These are phyloP conservation scores for Cottus gobio DNA, from an alignment of 2,113 vertebrate genomes.

Conservation along the genomic window DNA sequence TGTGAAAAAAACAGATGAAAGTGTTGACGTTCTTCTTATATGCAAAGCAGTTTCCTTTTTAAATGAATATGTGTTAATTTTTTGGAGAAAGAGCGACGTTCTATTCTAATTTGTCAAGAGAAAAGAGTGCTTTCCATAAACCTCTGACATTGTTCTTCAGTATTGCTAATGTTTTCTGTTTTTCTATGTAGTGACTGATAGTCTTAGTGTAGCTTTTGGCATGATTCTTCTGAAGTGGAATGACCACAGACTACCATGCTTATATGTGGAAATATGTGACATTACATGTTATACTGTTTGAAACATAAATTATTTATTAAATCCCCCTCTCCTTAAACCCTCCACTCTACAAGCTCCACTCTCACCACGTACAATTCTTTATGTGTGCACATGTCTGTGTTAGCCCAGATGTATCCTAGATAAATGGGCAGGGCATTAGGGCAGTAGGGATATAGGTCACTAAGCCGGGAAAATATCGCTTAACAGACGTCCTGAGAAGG, in stretches of 20 bases:
- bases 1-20: background rate
- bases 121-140: slow-evolving; percentile 33
- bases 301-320: background rate
- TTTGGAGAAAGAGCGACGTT: slow-evolving; percentile 1
- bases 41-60: slow-evolving; percentile 30
- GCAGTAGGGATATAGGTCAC: slow-evolving; percentile 51
- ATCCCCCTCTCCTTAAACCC: background rate
- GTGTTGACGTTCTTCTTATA: no score
- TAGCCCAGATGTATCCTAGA: slow-evolving; percentile 39
- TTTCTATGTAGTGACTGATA: background rate
- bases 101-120: slow-evolving; percentile 18
- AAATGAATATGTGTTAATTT: background rate
- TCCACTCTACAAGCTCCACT: background rate
- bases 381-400: slow-evolving; percentile 1
- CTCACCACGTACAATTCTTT: background rate
- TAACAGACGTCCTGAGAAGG: background rate
- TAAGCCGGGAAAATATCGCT: slow-evolving; percentile 20
- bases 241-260: slow-evolving; percentile 5
- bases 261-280: slow-evolving; percentile 1
- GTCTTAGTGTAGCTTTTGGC: background rate
- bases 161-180: slow-evolving; percentile 9
- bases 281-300: background rate
- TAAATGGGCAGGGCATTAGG: slow-evolving; percentile 31
- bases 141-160: slow-evolving; percentile 3
- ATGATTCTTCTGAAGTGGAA: background rate